Evolutionary conservation across 2,888 invertebrate genomes (phyloP), one percentile per base, ranked within the genome.

Genomic region (Tinea semifulvella): DNA sequence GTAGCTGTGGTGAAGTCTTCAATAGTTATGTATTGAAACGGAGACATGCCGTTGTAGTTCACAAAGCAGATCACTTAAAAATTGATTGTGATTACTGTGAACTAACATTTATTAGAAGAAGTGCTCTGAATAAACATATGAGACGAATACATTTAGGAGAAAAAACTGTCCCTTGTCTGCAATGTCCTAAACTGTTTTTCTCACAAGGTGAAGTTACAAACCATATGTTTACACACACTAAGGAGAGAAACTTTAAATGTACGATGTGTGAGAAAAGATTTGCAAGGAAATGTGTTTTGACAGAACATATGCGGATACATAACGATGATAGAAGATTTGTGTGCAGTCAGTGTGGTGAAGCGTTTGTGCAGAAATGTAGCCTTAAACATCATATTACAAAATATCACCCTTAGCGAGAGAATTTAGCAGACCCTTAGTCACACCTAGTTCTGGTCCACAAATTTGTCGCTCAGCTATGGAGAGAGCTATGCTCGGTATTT

Each of bases 201-300:
- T 76, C 77, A 0, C 63, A 72, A 0, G 75, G 75, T 59, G 72
- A 76, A 0, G 55, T 79, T 0, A 74, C 65, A 54, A 76, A 77
- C 43, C 79, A 79, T 56, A 73, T 77, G 74, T 77, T 77, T 0
- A 72, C 68, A 0, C 79, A 79, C 56, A 79, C 79, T 0, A 67
- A 71, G 0, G 79, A 79, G 44, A 47, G 76, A 1, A 77, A 77
- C 54, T 77, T 67, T 51, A 74, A 74, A 45, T 79, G 79, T 42
- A 72, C 72, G 20, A 55, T 68, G 0, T 79, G 79, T 47, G 75
- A 76, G 47, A 80, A 80, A 47, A 61, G 61, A 0, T 79, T 79
- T 45, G 76, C 77, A 0, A 50, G 77, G 1, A 31, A 6, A 4
- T 10, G 7, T 5, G 11, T 5, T 14, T 17, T 16, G 16, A 18